A percentile compares a stretch with the other conserved stretches of the same genome.
Conservation (phyloP, 2,113 vertebrate genomes). For the Phalacrocorax brasilianus region DNA sequence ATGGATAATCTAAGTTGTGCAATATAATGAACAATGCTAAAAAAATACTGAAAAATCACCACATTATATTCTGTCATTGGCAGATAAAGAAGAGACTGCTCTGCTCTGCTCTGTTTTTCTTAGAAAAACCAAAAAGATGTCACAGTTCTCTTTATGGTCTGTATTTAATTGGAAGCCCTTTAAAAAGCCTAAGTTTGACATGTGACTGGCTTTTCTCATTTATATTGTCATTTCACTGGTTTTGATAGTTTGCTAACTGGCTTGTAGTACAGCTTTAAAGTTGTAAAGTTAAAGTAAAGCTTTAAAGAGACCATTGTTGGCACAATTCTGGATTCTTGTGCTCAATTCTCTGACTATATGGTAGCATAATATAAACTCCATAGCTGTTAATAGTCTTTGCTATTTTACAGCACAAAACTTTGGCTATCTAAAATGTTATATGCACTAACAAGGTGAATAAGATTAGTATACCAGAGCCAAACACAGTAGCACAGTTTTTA, state of each 20-base stretch:
- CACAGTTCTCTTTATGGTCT: not conserved
- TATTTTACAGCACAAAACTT: not conserved
- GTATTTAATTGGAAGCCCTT: not conserved
- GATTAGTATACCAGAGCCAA: not conserved
- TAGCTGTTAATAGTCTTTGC: not conserved
- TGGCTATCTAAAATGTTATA: not conserved
- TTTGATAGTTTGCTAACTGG: not conserved
- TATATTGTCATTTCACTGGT: not conserved
- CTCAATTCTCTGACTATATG: not conserved
- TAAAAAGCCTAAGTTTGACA: not conserved
- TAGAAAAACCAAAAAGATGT: not conserved
- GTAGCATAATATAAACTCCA: not conserved
- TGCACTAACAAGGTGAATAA: not conserved
- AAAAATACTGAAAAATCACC: not conserved
- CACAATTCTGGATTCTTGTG: not conserved
- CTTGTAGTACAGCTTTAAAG: not conserved
- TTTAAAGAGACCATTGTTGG: not conserved
- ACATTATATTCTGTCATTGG: not conserved
- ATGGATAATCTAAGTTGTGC: not conserved
- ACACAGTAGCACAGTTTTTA: not conserved
- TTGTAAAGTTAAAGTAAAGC: not conserved
- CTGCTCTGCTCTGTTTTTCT: not conserved
- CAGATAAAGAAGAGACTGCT: not conserved
- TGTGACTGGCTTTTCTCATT: not conserved
- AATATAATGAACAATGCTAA: not conserved